Evolutionary conservation across 1,140 invertebrate genomes (phyloP).

Genomic region (Cyphomyrmex costatus): DNA sequence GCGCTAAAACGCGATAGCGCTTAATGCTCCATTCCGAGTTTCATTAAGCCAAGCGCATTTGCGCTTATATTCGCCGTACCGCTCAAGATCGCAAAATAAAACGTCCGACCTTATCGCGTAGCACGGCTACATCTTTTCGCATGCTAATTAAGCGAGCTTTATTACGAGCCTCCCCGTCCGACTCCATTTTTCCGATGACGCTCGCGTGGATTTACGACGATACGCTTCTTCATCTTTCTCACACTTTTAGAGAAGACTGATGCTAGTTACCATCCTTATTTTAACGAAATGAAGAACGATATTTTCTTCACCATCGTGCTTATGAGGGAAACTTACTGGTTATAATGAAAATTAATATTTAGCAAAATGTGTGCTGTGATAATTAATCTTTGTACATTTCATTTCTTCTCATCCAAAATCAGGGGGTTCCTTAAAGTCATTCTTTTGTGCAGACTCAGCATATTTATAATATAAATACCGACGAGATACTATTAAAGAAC

Average conservation of each 20-base stretch:
- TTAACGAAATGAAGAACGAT: slow-evolving; percentile 37
- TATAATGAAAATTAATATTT: slow-evolving; percentile 54
- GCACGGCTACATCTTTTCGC: slow-evolving; percentile 54
- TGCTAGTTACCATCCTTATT: slow-evolving; percentile 2
- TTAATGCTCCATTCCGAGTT: slow-evolving; percentile 50
- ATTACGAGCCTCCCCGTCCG: slow-evolving; percentile 28
- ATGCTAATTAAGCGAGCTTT: slow-evolving; percentile 62
- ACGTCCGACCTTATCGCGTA: slow-evolving; percentile 45
- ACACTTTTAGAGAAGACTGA: slow-evolving; percentile 6
- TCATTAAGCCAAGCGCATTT: slow-evolving; percentile 53
- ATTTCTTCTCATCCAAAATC: neutral
- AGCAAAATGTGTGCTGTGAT: neutral
- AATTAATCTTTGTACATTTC: slow-evolving; percentile 42
- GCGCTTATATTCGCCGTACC: slow-evolving; percentile 45
- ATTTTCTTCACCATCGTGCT: slow-evolving; percentile 5
- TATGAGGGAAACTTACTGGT: neutral
- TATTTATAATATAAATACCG: neutral
- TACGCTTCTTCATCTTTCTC: slow-evolving; percentile 3
- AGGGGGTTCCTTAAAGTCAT: no score
- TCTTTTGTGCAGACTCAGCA: neutral
- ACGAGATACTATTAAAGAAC: no score
- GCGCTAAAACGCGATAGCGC: slow-evolving; percentile 34
- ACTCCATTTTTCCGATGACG: slow-evolving; percentile 51
- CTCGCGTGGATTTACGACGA: slow-evolving; percentile 48
- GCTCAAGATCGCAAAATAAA: slow-evolving; percentile 51